Conservation (phyloP, 2,797 vertebrate genomes). For the Poeciliopsis paucimaculata region DNA sequence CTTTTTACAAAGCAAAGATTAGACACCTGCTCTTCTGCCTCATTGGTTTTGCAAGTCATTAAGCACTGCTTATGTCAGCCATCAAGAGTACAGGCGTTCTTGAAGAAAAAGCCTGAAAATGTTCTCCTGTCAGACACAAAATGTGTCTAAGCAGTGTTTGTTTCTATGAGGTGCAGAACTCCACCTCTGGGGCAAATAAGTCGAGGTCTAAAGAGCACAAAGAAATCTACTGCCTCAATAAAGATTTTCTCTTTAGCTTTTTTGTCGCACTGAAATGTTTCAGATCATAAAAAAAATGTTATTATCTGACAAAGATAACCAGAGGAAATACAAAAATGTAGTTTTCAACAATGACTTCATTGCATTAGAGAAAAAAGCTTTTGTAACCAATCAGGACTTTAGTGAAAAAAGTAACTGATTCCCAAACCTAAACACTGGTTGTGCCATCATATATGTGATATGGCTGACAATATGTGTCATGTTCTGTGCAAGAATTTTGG, state of each 20-base stretch:
- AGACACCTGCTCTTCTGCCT: not conserved
- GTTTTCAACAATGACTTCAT: not conserved
- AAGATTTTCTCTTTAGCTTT: not conserved
- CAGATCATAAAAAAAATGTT: not conserved
- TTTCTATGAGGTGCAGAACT: not conserved
- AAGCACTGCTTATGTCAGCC: not conserved
- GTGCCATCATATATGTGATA: not conserved
- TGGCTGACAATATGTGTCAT: not conserved
- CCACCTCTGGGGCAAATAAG: not conserved
- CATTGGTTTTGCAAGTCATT: not conserved
- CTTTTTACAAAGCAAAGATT: conserved; percentile 5
- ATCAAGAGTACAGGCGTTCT: not conserved
- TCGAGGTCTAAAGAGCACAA: not conserved
- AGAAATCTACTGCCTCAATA: not conserved
- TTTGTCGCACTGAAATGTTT: not conserved
- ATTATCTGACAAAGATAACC: not conserved
- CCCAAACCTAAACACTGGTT: not conserved
- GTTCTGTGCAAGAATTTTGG: no score
- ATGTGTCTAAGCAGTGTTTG: not conserved
- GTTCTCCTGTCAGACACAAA: not conserved
- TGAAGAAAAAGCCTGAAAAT: not conserved
- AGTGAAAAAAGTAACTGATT: not conserved
- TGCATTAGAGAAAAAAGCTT: not conserved
- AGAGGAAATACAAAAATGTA: not conserved
- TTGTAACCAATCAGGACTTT: not conserved